These are phyloP conservation scores for Pantherophis guttatus DNA, from an alignment of 2,113 vertebrate genomes.

Conservation along the genomic window DNA sequence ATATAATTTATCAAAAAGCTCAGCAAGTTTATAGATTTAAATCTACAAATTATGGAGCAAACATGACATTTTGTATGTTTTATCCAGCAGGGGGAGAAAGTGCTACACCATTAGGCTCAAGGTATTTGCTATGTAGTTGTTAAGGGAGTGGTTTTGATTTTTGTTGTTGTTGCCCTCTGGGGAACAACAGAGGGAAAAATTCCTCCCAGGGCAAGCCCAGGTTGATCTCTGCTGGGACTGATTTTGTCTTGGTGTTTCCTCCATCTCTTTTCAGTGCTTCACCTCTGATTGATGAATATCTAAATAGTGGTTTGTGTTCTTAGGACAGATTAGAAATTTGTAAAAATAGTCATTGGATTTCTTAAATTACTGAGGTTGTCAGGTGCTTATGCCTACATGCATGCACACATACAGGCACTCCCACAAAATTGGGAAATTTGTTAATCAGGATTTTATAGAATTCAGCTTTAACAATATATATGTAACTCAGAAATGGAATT, in stretches of 20 bases:
- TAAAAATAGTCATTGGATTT: background rate
- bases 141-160: background rate
- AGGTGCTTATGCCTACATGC: background rate
- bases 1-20: background rate
- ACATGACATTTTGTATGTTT: background rate
- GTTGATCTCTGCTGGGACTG: too few relatives aligned
- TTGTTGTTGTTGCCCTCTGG: background rate
- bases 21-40: background rate
- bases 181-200: background rate
- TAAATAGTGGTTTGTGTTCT: background rate
- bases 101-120: background rate
- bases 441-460: background rate
- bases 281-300: background rate
- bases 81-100: slow-evolving; percentile 12
- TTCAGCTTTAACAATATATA: background rate
- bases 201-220: background rate
- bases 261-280: background rate
- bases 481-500: background rate
- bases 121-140: background rate
- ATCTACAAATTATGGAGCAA: background rate
- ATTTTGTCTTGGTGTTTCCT: background rate
- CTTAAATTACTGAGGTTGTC: background rate
- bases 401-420: background rate
- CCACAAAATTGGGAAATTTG: background rate
- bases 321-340: background rate